A percentile compares a stretch with the other conserved stretches of the same genome.
phyloP scores from a whole-genome alignment of 2,888 invertebrate species.

The Synergus umbraculus region DNA sequence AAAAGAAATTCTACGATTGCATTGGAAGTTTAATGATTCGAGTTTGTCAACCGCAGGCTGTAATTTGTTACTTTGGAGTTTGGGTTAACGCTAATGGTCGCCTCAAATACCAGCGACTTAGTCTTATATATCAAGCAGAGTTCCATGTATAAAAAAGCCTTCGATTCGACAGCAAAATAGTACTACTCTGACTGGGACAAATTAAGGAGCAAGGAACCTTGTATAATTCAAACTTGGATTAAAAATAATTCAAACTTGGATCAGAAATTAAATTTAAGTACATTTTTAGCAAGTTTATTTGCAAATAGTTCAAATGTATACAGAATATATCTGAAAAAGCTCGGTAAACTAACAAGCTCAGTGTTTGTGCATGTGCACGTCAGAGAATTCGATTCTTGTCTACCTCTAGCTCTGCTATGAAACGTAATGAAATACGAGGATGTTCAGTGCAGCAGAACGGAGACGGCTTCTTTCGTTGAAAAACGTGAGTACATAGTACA shows the following conservation, averaged over 20 bases:
- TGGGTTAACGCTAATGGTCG: constrained; percentile 46
- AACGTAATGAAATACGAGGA: constrained; percentile 42
- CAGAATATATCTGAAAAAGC: constrained; percentile 16
- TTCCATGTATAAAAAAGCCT: constrained; percentile 41
- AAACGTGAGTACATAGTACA: constrained; percentile 46
- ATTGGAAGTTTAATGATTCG: constrained; percentile 59
- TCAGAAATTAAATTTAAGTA: neutral
- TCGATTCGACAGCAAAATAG: constrained; percentile 39
- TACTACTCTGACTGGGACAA: constrained; percentile 48
- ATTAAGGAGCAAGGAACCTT: constrained; percentile 46
- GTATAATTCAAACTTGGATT: neutral
- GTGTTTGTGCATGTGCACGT: neutral
- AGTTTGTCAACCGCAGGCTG: constrained; percentile 50
- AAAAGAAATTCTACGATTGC: constrained; percentile 56
- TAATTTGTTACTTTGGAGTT: constrained; percentile 55
- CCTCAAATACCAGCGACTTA: constrained; percentile 48
- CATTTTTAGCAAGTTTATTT: too few relatives aligned
- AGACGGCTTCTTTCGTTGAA: constrained; percentile 51
- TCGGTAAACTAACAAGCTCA: constrained; percentile 19
- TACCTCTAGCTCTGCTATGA: constrained; percentile 9
- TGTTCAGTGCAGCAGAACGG: constrained; percentile 54
- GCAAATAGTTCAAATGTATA: too few relatives aligned
- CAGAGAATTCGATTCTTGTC: neutral
- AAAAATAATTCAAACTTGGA: neutral
- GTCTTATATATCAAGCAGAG: constrained; percentile 36